Conservation (phyloP, 2,888 invertebrate genomes). For the Cerastis rubricosa region DNA sequence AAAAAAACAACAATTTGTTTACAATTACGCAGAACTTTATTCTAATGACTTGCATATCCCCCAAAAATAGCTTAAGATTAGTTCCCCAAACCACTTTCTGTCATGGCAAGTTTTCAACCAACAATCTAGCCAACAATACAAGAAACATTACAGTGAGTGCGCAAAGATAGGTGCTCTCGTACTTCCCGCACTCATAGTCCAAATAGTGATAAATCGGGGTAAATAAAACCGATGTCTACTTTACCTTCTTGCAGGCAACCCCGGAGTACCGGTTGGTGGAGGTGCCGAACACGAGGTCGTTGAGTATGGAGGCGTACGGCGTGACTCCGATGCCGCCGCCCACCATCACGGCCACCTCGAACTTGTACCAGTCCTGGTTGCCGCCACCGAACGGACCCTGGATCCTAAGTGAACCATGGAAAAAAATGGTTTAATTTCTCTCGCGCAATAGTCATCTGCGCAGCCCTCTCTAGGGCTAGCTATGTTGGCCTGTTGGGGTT, state of each 20-base stretch:
- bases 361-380: slow-evolving; percentile 99
- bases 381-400: slow-evolving; percentile 99
- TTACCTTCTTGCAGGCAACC: slow-evolving; percentile 98
- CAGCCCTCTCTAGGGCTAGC: not conserved
- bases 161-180: not conserved
- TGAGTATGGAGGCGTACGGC: slow-evolving; percentile 98
- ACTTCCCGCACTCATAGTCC: too few relatives aligned
- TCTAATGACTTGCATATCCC: too few relatives aligned
- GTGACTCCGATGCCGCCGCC: slow-evolving; percentile 99
- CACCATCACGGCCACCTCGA: slow-evolving; percentile 99
- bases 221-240: not conserved
- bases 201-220: not conserved
- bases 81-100: not conserved
- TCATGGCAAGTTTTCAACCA: not conserved
- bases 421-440: not conserved
- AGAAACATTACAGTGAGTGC: not conserved
- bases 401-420: slow-evolving; percentile 89
- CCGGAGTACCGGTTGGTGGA: slow-evolving; percentile 98
- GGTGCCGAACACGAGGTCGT: slow-evolving; percentile 98
- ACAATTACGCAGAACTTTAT: not conserved
- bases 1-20: too few relatives aligned
- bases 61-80: not conserved
- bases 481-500: not conserved
- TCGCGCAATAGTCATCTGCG: not conserved
- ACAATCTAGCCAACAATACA: not conserved